Base-by-base conservation (phyloP, 2,888 invertebrate genomes). In the Cheiracanthium punctorium region DNA sequence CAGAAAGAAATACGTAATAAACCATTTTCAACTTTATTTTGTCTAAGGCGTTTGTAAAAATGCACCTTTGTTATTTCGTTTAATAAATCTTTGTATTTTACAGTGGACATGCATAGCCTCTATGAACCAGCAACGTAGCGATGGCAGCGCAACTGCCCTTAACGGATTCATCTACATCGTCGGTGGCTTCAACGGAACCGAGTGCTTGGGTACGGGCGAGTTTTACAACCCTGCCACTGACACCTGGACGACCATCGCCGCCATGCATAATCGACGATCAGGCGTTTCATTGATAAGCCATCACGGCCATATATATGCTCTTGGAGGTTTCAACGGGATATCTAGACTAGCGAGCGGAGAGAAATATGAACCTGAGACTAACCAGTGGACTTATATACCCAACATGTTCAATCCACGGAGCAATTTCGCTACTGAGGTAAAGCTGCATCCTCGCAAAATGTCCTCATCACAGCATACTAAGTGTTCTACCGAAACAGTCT, bases 271-370 rank as follows among this genome's bases (percentile, higher is more conserved):
- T 74, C 94, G 95, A 0, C 93, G 96, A 17, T 95, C 96, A 7
- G 96, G 96, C 0, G 95, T 96, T 72, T 94, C 95, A 71, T 92
- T 96, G 12, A 93, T 95, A 32, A 93, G 94, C 1, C 95, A 94
- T 90, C 92, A 94, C 43, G 94, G 94, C 88, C 93, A 93, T 52
- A 91, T 96, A 7, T 96, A 95, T 90, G 96, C 95, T 0, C 93
- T 96, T 1, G 96, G 96, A 0, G 96, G 96, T 0, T 96, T 95
- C 91, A 95, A 96, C 90, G 96, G 96, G 4, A 93, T 94, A 89
- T 93, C 93, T 33, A 92, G 96, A 8, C 71, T 88, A n/a, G 14
- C 28, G 4, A 80, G 29, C 20, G 88, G 79, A n/a, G 92, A 92
- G 89, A 90, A 90, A 64, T 90, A 88, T 65, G 87, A 89, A 58